Conservation (phyloP, 2,113 vertebrate genomes). For the Cebus imitator region DNA sequence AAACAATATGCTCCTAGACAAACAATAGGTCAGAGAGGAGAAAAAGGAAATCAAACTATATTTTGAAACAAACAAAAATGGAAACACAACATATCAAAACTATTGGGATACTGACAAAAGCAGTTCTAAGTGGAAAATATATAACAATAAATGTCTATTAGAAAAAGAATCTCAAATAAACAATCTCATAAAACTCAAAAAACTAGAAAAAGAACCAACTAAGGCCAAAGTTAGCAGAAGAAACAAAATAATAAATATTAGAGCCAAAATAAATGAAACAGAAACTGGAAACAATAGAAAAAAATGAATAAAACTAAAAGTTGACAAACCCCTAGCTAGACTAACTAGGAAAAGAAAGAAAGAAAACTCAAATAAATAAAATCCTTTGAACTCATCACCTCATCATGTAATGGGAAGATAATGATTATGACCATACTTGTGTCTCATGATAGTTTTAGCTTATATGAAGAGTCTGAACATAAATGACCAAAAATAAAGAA, state of each 20-base stretch:
- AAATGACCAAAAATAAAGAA: conserved; percentile 31
- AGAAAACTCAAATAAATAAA: background rate
- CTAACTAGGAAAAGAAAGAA: background rate
- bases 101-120: background rate
- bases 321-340: background rate
- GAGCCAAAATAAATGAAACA: background rate
- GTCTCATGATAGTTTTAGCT: conserved; percentile 28
- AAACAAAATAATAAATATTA: background rate
- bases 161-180: background rate
- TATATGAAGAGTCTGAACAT: conserved; percentile 10
- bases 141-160: background rate
- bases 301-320: background rate
- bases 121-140: background rate
- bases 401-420: conserved; percentile 35
- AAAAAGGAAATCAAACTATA: background rate
- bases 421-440: background rate
- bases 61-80: background rate
- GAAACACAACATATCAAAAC: background rate
- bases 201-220: background rate
- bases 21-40: background rate
- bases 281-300: background rate
- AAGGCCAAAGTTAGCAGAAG: background rate
- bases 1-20: background rate
- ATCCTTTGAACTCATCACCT: conserved; percentile 16
- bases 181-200: background rate